Conservation (phyloP, 2,113 vertebrate species). For the Phalacrocorax pelagicus region DNA sequence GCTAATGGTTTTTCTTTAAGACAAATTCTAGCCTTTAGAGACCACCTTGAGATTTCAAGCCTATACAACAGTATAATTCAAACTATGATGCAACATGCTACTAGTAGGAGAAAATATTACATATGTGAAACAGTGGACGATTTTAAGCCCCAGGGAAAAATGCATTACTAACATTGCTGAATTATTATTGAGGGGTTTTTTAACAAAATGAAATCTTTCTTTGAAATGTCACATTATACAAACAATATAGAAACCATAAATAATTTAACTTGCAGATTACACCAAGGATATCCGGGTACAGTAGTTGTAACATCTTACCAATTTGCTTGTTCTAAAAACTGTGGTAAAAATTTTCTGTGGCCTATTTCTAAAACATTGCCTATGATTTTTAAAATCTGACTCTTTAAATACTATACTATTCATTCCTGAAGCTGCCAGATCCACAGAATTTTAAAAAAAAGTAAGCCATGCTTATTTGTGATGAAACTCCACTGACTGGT, state of each 20-base stretch:
- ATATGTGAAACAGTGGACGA: not conserved
- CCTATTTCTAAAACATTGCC: not conserved
- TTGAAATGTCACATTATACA: not conserved
- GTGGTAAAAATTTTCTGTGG: not conserved
- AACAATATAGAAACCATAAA: not conserved
- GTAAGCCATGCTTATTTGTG: not conserved
- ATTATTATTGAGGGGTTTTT: not conserved
- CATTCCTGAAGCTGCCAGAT: not conserved
- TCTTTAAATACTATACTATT: not conserved
- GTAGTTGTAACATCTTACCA: not conserved
- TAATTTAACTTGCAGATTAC: conserved; percentile 3
- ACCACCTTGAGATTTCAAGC: not conserved
- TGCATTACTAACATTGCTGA: not conserved
- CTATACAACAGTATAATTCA: not conserved
- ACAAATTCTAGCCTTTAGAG: not conserved
- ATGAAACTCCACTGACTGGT: not conserved
- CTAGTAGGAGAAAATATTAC: not conserved
- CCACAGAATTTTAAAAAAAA: not conserved
- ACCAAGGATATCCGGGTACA: not conserved
- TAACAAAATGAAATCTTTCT: not conserved
- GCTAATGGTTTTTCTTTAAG: not conserved
- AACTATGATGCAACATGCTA: not conserved
- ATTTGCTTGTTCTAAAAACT: not conserved
- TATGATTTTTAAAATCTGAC: conserved; percentile 4
- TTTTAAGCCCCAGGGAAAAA: conserved; percentile 27